Conservation (phyloP, 2,888 invertebrate genomes). For the Drosophila infuscata region DNA sequence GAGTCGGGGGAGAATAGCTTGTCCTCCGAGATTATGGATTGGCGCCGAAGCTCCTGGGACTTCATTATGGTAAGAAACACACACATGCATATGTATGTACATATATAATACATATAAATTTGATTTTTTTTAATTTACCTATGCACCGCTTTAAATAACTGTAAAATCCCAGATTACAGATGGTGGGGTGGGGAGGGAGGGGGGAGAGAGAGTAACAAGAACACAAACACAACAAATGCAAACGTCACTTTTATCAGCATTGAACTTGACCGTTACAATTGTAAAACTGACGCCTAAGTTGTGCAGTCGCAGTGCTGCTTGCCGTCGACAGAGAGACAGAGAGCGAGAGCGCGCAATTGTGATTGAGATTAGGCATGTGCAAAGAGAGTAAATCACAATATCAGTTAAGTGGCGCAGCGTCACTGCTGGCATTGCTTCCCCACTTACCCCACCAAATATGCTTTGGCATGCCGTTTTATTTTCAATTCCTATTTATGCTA, state of each 20-base stretch:
- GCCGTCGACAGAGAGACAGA: neutral
- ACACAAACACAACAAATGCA: neutral
- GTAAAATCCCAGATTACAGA: neutral
- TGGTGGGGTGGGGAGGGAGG: neutral
- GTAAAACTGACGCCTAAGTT: slow-evolving; percentile 2
- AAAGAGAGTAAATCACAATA: slow-evolving; percentile 9
- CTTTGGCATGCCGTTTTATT: slow-evolving; percentile 4
- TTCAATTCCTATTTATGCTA: slow-evolving; percentile 15
- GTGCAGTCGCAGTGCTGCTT: slow-evolving; percentile 1
- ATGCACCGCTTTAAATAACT: neutral
- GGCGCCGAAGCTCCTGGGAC: slow-evolving; percentile 9
- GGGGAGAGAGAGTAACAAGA: neutral
- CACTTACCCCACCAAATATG: neutral
- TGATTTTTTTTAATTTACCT: neutral
- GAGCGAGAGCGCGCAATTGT: neutral
- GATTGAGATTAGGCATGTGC: neutral
- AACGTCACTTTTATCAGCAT: slow-evolving; percentile 27
- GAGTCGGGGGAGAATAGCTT: neutral
- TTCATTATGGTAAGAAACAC: slow-evolving; percentile 18
- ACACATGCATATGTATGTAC: neutral
- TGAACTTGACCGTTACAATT: slow-evolving; percentile 48
- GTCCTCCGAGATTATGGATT: neutral
- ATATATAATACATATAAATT: neutral
- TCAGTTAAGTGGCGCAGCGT: slow-evolving; percentile 24
- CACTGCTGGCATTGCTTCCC: neutral